Base-by-base conservation (phyloP, 2,888 invertebrate genomes). In the Athalia circularis region DNA sequence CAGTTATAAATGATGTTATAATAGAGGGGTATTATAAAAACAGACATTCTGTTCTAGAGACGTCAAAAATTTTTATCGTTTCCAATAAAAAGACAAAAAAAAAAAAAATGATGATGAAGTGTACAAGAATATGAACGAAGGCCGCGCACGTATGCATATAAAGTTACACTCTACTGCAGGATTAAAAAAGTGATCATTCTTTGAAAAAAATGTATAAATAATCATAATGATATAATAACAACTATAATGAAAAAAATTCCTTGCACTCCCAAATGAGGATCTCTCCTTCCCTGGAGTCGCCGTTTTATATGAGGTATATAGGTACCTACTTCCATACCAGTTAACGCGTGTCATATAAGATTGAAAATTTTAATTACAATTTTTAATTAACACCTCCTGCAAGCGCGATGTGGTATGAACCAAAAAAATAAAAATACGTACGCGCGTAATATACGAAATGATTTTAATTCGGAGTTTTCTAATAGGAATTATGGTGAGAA, bases 81-180 rank as follows among this genome's bases (percentile, higher is more conserved):
- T 45, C 7, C 11, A 76, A 62, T 11, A 13, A 78, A 79, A 77
- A 64, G 13, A 45, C 61, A 57, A 54, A 43, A 61, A 77, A 45
- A 48, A 77, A 61, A 54, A 48, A 75, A 61, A 70, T 15, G 68
- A 72, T 43, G 54, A 8, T 15, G 52, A 64, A 65, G 13, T 13
- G 7, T 45, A 61, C 47, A 67, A n/a, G 29, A 45, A n/a, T n/a
- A n/a, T n/a, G 29, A 29, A 29, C 29, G 29, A 29, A 29, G 29
- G 29, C 29, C 29, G 29, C 29, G 29, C 29, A 29, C 29, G 29
- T 29, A 29, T 29, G 29, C 29, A 29, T 29, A 29, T 29, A 29
- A 29, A 29, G 29, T 29, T 29, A 29, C 29, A 29, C 11, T 52
- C 29, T 11, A 62, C 4, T n/a, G 3, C 29, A 29, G 29, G 29